Conservation (phyloP, 2,797 vertebrate species). For the Chaenodraco wilsoni region DNA sequence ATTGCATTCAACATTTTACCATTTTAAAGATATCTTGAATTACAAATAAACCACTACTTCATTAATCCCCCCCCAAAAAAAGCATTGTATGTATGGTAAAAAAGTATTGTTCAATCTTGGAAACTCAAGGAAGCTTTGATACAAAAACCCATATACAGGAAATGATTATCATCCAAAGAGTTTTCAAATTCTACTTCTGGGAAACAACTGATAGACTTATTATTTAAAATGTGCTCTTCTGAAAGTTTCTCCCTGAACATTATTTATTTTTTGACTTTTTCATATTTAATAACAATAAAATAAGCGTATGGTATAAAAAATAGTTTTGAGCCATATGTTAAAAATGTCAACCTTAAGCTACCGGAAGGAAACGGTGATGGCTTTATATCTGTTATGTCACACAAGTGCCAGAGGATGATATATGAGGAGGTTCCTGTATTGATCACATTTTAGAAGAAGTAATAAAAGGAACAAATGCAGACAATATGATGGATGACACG, state of each 20-base stretch:
- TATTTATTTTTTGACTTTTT: neutral
- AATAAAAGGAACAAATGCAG: slow-evolving; percentile 19
- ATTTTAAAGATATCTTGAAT: neutral
- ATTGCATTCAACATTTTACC: neutral
- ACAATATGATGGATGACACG: slow-evolving; percentile 49
- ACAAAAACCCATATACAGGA: neutral
- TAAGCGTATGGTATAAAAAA: neutral
- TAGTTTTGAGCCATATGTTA: no score
- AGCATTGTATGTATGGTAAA: neutral
- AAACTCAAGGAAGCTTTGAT: neutral
- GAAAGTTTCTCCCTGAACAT: neutral
- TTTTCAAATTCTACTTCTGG: neutral
- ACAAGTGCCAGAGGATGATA: slow-evolving; percentile 31
- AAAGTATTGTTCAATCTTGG: neutral
- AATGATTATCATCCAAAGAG: neutral
- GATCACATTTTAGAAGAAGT: slow-evolving; percentile 29
- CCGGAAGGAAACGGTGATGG: slow-evolving; percentile 11
- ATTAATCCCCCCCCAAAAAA: neutral
- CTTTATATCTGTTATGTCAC: slow-evolving; percentile 13
- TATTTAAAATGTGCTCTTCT: neutral
- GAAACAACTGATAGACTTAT: neutral
- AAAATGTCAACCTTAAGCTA: neutral
- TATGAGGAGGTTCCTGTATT: slow-evolving; percentile 42
- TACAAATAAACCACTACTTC: neutral
- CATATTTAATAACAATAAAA: neutral